Conservation (phyloP, 1,140 invertebrate genomes). For the Brachionus koreanus region DNA sequence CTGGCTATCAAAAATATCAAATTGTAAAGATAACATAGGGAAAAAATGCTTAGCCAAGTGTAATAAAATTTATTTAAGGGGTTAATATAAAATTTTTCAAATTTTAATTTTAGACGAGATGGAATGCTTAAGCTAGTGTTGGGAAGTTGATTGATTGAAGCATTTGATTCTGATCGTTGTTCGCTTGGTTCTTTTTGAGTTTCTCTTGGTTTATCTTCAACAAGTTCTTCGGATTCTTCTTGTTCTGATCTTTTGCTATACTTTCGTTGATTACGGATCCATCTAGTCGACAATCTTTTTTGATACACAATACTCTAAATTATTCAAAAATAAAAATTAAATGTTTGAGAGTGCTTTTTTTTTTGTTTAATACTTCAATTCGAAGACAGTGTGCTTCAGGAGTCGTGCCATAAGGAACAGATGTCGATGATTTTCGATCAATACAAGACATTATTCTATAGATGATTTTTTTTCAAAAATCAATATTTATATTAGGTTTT, state of each 20-base stretch:
- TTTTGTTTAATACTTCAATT: background rate
- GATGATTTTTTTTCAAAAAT: background rate
- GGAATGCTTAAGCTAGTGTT: background rate
- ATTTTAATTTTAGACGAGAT: constrained; percentile 12
- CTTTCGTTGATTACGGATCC: background rate
- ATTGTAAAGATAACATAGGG: constrained; percentile 83
- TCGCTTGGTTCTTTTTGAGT: background rate
- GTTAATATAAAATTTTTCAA: constrained; percentile 58
- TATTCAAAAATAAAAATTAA: background rate
- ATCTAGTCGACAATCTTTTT: background rate
- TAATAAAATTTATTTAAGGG: constrained; percentile 61
- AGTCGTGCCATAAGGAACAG: background rate
- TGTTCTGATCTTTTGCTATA: background rate
- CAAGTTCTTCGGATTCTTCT: background rate
- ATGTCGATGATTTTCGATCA: background rate
- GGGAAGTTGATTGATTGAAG: background rate
- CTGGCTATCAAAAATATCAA: constrained; percentile 82
- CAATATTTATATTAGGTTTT: background rate
- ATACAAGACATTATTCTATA: background rate
- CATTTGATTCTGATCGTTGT: background rate
- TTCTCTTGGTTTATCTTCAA: background rate
- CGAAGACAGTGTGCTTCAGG: background rate
- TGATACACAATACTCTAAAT: constrained; percentile 1
- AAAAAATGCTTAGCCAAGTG: constrained; percentile 80
- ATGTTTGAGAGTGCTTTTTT: background rate